Base-by-base conservation (phyloP, 2,888 invertebrate species). In the Macroteleia sp. region DNA sequence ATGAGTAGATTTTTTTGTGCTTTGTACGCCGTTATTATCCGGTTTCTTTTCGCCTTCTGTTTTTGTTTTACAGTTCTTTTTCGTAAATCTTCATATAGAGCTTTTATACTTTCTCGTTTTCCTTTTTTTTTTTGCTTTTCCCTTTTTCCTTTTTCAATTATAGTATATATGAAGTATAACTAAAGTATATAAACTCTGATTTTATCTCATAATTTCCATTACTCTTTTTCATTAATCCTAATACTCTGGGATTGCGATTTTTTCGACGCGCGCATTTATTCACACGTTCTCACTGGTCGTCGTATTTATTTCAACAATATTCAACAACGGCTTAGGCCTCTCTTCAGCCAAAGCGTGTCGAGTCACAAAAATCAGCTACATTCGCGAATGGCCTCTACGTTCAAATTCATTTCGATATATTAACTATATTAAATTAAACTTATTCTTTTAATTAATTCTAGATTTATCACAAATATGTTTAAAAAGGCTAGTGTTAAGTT, bases 271-370 rank as follows among this genome's bases (percentile, higher is more conserved):
- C 52, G 19, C 48, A 42, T 50, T 62, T 82, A 79, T 75, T 77
- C 75, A 77, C 79, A 70, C 62, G 78, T 70, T 81, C 74, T 82
- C 66, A 79, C 81, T 80, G 79, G 76, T 54, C 81, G 76, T 80
- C 74, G 57, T 78, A 61, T 54, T 41, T 69, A 83, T 73, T 83
- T 88, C 83, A 89, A 89, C 89, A 89, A 89, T 86, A 85, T 86
- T 84, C 86, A 89, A 89, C 88, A 89, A 89, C 82, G 87, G 88
- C 88, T 86, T 89, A 89, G 90, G 90, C 89, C 89, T 86, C 86
- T 83, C 79, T 77, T 83, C 75, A 83, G 79, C 76, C 83, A 82
- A 77, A 83, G 81, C 82, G 81, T 79, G 76, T 81, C 82, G 85
- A 85, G 81, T 80, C 87, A 88, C 86, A 86, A 82, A 81, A 80